These are phyloP conservation scores for Beaufortia kweichowensis DNA, from an alignment of 2,113 vertebrate species.

Conservation along the genomic window DNA sequence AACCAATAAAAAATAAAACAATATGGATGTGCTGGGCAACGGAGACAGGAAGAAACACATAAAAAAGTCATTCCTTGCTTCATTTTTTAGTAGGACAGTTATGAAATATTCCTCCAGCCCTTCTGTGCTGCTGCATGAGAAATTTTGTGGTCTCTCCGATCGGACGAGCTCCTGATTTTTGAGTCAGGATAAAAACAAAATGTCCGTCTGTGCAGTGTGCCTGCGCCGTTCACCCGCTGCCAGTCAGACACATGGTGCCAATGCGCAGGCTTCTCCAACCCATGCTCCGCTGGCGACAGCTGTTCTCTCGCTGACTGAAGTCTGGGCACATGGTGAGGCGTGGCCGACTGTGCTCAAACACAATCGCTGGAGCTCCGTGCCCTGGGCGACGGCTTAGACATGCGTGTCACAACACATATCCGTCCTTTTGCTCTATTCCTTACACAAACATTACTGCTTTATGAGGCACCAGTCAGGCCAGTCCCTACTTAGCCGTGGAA, in stretches of 20 bases:
- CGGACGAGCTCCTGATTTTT: slow-evolving; percentile 10
- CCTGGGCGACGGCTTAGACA: slow-evolving; percentile 29
- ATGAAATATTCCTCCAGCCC: slow-evolving; percentile 27
- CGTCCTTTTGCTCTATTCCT: slow-evolving; percentile 31
- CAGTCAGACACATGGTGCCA: slow-evolving; percentile 42
- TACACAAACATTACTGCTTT: slow-evolving; percentile 37
- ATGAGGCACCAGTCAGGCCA: slow-evolving; percentile 15
- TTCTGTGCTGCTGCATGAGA: slow-evolving; percentile 4
- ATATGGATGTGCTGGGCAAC: too few species aligned
- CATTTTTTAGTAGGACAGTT: slow-evolving; percentile 13
- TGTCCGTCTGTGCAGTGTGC: slow-evolving; percentile 17
- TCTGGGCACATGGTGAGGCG: slow-evolving; percentile 31
- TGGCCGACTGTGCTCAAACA: slow-evolving; percentile 35
- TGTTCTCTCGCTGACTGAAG: slow-evolving; percentile 48
- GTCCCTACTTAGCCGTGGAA: slow-evolving; percentile 16
- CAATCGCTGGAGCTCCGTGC: slow-evolving; percentile 13
- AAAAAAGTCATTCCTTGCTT: not conserved
- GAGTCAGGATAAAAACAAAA: slow-evolving; percentile 35
- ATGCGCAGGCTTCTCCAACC: slow-evolving; percentile 14
- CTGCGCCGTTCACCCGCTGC: slow-evolving; percentile 37
- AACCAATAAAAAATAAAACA: too few species aligned
- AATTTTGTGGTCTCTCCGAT: not conserved
- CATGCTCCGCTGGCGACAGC: slow-evolving; percentile 52
- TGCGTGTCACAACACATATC: slow-evolving; percentile 49
- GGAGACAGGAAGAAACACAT: not conserved